A percentile compares a stretch with the other conserved stretches of the same genome.
These are phyloP conservation scores for Microchrysa polita DNA, from an alignment of 2,888 invertebrate genomes.

Conservation along the genomic window DNA sequence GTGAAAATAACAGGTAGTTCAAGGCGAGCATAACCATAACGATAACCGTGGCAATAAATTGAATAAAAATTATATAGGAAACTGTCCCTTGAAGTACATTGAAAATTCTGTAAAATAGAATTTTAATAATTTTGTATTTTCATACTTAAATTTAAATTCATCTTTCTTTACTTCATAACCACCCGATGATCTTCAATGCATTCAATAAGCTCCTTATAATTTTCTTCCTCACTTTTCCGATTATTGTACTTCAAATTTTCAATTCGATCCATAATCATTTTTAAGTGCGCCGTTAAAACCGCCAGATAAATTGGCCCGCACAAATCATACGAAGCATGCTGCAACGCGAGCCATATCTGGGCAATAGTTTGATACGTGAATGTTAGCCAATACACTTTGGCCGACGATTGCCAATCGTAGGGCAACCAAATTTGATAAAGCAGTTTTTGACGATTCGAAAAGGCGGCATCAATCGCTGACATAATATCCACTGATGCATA, in stretches of 20 bases:
- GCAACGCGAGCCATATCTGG: not conserved
- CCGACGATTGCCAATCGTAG: slow-evolving; percentile 17
- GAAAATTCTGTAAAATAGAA: slow-evolving; percentile 24
- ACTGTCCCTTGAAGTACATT: slow-evolving; percentile 24
- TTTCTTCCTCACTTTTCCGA: not conserved
- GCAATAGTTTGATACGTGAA: slow-evolving; percentile 3
- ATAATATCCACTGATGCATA: slow-evolving; percentile 19
- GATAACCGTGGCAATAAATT: not conserved
- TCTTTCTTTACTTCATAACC: not conserved
- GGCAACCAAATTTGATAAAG: slow-evolving; percentile 32
- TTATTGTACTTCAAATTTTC: not conserved
- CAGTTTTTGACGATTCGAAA: not conserved
- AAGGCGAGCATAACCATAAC: not conserved
- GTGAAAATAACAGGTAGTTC: slow-evolving; percentile 14
- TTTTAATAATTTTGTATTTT: too few species aligned
- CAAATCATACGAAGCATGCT: slow-evolving; percentile 9
- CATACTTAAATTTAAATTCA: too few species aligned
- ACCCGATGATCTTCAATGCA: slow-evolving; percentile 22
- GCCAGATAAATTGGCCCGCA: slow-evolving; percentile 18
- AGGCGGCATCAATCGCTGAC: slow-evolving; percentile 5
- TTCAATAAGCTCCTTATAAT: not conserved
- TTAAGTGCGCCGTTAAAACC: slow-evolving; percentile 20
- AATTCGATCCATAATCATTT: slow-evolving; percentile 16
- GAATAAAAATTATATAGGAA: slow-evolving; percentile 19
- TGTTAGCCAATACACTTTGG: slow-evolving; percentile 8